Percentiles rank a stretch among this genome's conserved stretches.
Evolutionary conservation across 2,113 vertebrate genomes (phyloP).

Genomic region (Ochotona curzoniae): DNA sequence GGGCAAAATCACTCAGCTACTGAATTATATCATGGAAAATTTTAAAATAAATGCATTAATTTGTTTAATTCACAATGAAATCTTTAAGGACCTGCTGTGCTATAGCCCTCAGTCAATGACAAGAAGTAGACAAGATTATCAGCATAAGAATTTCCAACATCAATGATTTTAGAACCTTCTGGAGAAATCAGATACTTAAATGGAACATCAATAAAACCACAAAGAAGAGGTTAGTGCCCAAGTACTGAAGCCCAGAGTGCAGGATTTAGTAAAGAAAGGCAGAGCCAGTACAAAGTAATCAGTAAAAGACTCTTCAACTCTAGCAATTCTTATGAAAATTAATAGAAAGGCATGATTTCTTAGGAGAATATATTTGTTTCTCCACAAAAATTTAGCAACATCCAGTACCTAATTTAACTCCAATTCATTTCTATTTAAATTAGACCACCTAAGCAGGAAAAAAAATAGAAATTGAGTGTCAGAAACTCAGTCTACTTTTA

Average conservation of each 20-base stretch:
- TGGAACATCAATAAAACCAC: neutral
- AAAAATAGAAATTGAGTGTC: slow-evolving; percentile 10
- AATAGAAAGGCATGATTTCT: slow-evolving; percentile 4
- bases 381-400: slow-evolving; percentile 50
- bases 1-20: too few relatives aligned
- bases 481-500: slow-evolving; percentile 8
- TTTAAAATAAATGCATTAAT: neutral
- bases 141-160: neutral
- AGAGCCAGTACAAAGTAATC: neutral
- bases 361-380: neutral
- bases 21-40: too few relatives aligned
- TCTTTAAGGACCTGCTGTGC: slow-evolving; percentile 2
- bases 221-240: slow-evolving; percentile 46
- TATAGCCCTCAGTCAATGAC: slow-evolving; percentile 26
- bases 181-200: slow-evolving; percentile 55
- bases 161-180: slow-evolving; percentile 17
- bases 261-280: neutral
- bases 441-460: neutral
- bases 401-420: slow-evolving; percentile 40
- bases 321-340: slow-evolving; percentile 35
- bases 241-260: neutral
- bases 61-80: slow-evolving; percentile 18
- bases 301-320: slow-evolving; percentile 41
- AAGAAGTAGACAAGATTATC: slow-evolving; percentile 44
- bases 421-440: slow-evolving; percentile 39